Percentiles rank a stretch among this genome's conserved stretches.
These are phyloP conservation scores for Drosophila guanche DNA, from an alignment of 1,140 invertebrate species.

Conservation along the genomic window DNA sequence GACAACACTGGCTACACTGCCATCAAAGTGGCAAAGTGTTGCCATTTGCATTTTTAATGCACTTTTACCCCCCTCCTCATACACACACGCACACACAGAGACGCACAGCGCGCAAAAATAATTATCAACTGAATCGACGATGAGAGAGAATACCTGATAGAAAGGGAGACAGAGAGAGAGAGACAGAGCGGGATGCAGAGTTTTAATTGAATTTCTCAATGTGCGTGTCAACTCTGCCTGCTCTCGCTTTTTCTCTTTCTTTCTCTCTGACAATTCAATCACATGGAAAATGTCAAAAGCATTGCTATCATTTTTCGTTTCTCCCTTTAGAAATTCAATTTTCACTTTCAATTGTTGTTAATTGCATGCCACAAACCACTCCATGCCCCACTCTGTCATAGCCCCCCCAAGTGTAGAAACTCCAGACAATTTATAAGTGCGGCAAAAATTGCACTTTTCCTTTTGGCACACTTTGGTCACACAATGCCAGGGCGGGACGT, in stretches of 20 bases:
- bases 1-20: slow-evolving; percentile 69
- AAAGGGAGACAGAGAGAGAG: slow-evolving; percentile 3
- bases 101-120: slow-evolving; percentile 68
- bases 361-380: slow-evolving; percentile 42
- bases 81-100: too few species aligned
- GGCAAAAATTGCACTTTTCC: slow-evolving; percentile 69
- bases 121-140: slow-evolving; percentile 80
- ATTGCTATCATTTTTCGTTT: slow-evolving; percentile 3
- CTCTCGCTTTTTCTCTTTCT: slow-evolving; percentile 11
- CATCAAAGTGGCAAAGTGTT: slow-evolving; percentile 82
- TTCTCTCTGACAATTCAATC: slow-evolving; percentile 40
- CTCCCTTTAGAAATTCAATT: slow-evolving; percentile 16
- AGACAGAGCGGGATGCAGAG: slow-evolving; percentile 10
- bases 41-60: slow-evolving; percentile 82
- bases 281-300: slow-evolving; percentile 17
- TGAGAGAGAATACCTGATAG: slow-evolving; percentile 57
- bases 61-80: slow-evolving; percentile 58
- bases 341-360: slow-evolving; percentile 73
- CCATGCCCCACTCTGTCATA: slow-evolving; percentile 2
- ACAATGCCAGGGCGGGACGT: slow-evolving; percentile 50
- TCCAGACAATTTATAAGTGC: slow-evolving; percentile 67
- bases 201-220: slow-evolving; percentile 72
- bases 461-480: slow-evolving; percentile 72
- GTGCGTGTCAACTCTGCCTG: slow-evolving; percentile 68
- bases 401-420: slow-evolving; percentile 24